A percentile compares a stretch with the other conserved stretches of the same genome.
These are phyloP conservation scores for Vireo altiloquus DNA, from an alignment of 2,113 vertebrate genomes.

Conservation along the genomic window DNA sequence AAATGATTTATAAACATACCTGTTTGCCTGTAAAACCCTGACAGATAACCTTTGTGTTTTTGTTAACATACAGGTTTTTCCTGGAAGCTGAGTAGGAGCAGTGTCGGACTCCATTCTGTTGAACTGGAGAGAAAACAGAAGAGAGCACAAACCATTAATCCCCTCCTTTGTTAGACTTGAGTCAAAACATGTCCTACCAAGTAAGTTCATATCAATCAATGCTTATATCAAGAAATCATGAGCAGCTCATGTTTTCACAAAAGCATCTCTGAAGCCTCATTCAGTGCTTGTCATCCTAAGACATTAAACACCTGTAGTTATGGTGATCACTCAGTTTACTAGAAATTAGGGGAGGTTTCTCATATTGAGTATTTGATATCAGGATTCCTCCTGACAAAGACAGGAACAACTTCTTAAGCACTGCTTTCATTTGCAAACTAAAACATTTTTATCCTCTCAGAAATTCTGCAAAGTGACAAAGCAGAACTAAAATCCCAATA, in stretches of 20 bases:
- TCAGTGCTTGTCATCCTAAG: not conserved
- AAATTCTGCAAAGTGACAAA: not conserved
- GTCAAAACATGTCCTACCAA: not conserved
- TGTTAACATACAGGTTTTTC: slow-evolving; percentile 88
- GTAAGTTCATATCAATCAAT: not conserved
- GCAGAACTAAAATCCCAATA: not conserved
- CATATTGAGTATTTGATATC: not conserved
- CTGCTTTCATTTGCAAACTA: not conserved
- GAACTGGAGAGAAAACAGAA: slow-evolving; percentile 74
- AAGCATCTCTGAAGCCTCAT: not conserved
- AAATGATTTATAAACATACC: slow-evolving; percentile 71
- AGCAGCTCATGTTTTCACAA: not conserved
- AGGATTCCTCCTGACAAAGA: not conserved
- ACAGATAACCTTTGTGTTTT: slow-evolving; percentile 93
- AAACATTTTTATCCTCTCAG: rapidly evolving
- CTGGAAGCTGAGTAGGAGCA: slow-evolving; percentile 83
- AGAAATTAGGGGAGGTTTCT: not conserved
- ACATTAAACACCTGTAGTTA: not conserved
- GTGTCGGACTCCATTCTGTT: slow-evolving; percentile 87
- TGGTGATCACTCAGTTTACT: not conserved
- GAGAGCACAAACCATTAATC: not conserved
- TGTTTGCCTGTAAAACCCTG: slow-evolving; percentile 99
- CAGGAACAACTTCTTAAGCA: not conserved
- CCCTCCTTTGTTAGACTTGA: not conserved
- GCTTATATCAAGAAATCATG: not conserved